Evolutionary conservation across 2,888 invertebrate genomes (phyloP).

Genomic region (Yponomeuta evonymella): DNA sequence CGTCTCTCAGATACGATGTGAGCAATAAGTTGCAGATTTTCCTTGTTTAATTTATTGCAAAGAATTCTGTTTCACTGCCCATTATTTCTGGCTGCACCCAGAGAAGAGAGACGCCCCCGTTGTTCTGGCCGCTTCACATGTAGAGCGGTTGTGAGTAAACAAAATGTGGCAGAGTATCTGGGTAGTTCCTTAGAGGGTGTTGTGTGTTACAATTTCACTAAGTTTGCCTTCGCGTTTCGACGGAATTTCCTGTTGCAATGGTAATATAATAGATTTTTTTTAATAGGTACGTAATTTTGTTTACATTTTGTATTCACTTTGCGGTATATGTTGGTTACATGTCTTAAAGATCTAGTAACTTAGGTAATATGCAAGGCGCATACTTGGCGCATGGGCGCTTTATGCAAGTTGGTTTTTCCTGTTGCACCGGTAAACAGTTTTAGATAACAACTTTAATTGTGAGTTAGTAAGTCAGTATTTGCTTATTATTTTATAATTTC

Average conservation of each 20-base stretch:
- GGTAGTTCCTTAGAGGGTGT: neutral
- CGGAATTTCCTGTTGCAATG: neutral
- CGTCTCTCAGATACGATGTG: neutral
- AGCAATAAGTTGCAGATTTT: neutral
- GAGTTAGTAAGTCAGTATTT: too few relatives aligned
- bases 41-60: neutral
- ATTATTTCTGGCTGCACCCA: neutral
- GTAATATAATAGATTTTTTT: neutral
- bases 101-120: neutral
- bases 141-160: neutral
- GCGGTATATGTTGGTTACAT: too few relatives aligned
- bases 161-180: neutral
- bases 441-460: too few relatives aligned
- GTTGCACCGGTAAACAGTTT: too few relatives aligned
- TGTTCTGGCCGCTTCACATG: neutral
- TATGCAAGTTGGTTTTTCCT: too few relatives aligned
- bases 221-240: neutral
- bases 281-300: too few relatives aligned
- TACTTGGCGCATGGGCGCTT: too few relatives aligned
- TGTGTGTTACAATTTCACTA: neutral
- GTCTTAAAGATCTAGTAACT: too few relatives aligned
- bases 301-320: too few relatives aligned
- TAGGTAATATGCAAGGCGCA: too few relatives aligned
- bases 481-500: too few relatives aligned
- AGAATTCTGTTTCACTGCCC: neutral